Evolutionary conservation across 2,888 invertebrate species (phyloP).

Genomic region (Cotesia congregata): DNA sequence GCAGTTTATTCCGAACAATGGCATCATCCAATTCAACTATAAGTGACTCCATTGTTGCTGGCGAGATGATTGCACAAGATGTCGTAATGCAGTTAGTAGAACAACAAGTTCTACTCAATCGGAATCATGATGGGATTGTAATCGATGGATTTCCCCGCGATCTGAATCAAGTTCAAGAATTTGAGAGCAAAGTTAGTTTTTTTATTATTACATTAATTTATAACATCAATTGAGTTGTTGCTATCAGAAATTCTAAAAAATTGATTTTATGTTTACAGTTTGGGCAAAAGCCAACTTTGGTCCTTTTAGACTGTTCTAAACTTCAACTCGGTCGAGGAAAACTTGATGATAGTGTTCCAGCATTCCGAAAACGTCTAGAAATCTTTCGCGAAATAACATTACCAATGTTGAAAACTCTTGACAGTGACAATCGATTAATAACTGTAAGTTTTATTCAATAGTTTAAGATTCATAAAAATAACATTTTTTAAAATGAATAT

Average conservation of each 20-base stretch:
- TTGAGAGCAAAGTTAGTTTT: constrained; percentile 85
- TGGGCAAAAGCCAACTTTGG: constrained; percentile 82
- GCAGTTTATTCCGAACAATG: constrained; percentile 81
- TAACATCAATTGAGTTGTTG: neutral
- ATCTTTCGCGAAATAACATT: constrained; percentile 89
- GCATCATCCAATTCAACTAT: constrained; percentile 79
- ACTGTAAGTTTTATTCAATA: constrained; percentile 77
- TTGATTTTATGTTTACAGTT: constrained; percentile 74
- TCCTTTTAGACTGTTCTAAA: constrained; percentile 92
- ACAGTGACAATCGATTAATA: constrained; percentile 84
- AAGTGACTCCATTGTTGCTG: constrained; percentile 80
- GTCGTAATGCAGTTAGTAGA: constrained; percentile 84
- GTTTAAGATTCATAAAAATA: neutral
- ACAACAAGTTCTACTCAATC: constrained; percentile 73
- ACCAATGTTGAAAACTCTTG: constrained; percentile 89
- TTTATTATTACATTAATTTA: neutral
- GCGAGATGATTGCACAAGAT: constrained; percentile 86
- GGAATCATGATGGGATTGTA: constrained; percentile 80
- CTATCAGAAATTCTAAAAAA: neutral
- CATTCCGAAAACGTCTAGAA: constrained; percentile 86
- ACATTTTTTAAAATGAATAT: neutral
- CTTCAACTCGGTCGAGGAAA: constrained; percentile 87
- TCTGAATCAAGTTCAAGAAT: constrained; percentile 87
- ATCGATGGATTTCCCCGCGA: constrained; percentile 96
- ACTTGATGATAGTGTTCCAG: constrained; percentile 88